Conservation (phyloP, 2,113 vertebrate species). For the Lanius collurio region DNA sequence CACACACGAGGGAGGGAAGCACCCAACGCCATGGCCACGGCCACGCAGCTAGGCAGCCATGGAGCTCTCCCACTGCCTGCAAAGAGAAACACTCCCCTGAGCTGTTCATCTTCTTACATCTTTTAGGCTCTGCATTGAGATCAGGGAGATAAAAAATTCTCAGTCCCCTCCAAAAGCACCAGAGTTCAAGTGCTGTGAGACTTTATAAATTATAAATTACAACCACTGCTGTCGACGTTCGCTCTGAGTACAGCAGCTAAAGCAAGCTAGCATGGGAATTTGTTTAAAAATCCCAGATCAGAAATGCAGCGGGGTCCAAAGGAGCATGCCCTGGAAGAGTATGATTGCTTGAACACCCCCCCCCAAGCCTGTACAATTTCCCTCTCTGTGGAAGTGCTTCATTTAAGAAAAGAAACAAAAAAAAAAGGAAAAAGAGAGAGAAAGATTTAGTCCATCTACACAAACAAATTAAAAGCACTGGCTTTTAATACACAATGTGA, state of each 20-base stretch:
- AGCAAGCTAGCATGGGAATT: not conserved
- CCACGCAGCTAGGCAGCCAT: not conserved
- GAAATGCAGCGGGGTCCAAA: not conserved
- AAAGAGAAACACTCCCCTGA: not conserved
- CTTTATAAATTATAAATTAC: not conserved
- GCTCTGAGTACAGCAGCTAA: not conserved
- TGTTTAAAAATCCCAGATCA: not conserved
- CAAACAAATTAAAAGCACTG: not conserved
- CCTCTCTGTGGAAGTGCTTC: not conserved
- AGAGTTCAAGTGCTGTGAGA: not conserved
- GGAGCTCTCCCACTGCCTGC: not conserved
- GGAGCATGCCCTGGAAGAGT: not conserved
- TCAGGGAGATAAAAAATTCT: not conserved
- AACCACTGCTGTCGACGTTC: not conserved
- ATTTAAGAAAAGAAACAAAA: not conserved
- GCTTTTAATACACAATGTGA: not conserved
- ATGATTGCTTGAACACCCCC: rapidly evolving
- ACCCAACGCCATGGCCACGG: rapidly evolving
- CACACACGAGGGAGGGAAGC: rapidly evolving
- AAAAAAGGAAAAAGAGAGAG: rapidly evolving
- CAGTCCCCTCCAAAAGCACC: not conserved
- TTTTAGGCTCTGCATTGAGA: not conserved
- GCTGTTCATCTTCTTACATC: not conserved
- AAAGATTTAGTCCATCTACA: not conserved
- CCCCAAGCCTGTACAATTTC: not conserved